These are phyloP conservation scores for Homarus americanus DNA, from an alignment of 1,140 invertebrate species.

Conservation along the genomic window DNA sequence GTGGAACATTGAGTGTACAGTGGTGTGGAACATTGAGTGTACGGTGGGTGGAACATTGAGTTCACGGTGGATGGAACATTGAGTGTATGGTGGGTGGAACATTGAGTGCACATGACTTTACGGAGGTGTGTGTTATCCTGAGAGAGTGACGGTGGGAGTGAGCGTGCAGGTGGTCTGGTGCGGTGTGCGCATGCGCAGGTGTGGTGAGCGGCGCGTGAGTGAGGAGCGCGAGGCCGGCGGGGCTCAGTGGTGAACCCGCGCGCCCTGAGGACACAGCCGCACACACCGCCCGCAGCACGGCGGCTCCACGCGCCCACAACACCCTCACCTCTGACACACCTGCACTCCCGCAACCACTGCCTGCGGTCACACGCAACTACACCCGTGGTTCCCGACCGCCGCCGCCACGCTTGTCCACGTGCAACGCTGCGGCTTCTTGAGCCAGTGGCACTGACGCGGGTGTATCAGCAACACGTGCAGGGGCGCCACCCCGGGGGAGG, in stretches of 20 bases:
- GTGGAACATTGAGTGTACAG: too few species aligned
- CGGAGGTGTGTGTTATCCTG: conserved; percentile 1
- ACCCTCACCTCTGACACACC: conserved; percentile 68
- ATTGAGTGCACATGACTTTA: too few species aligned
- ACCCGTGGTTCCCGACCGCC: conserved; percentile 32
- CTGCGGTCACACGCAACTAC: conserved; percentile 66
- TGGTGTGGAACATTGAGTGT: too few species aligned
- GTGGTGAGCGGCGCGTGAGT: conserved; percentile 56
- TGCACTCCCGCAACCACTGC: conserved; percentile 64
- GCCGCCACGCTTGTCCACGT: conserved; percentile 33
- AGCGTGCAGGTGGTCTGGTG: neutral
- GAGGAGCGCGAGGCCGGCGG: conserved; percentile 15
- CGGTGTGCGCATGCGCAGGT: conserved; percentile 59
- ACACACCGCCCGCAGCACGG: conserved; percentile 66
- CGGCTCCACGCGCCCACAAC: conserved; percentile 52
- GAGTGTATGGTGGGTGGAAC: too few species aligned
- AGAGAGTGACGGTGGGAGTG: neutral
- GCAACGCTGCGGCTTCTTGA: conserved; percentile 14
- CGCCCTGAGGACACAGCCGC: conserved; percentile 69
- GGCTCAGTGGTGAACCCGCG: conserved; percentile 70
- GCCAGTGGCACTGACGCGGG: conserved; percentile 16
- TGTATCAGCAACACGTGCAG: conserved; percentile 18
- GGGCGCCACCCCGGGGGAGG: conserved; percentile 32
- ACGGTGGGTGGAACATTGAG: too few species aligned
- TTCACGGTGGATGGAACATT: too few species aligned